These are phyloP conservation scores for Melanargia galathea DNA, from an alignment of 2,888 invertebrate species.

Conservation along the genomic window DNA sequence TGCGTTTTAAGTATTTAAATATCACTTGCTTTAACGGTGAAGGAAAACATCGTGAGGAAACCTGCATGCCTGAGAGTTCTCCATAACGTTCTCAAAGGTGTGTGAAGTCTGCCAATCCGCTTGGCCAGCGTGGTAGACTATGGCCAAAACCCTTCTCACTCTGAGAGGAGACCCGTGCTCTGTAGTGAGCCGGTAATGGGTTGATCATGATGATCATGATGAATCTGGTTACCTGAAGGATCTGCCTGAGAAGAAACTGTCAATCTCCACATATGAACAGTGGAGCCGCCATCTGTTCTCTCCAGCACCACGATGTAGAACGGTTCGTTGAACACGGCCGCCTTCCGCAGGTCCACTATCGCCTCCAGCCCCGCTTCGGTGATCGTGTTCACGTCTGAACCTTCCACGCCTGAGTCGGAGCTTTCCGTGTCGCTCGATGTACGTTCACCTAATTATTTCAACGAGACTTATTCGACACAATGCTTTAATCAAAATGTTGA, in stretches of 20 bases:
- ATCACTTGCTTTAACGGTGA: too few relatives aligned
- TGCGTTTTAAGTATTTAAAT: too few relatives aligned
- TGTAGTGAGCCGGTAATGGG: too few relatives aligned
- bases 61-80: too few relatives aligned
- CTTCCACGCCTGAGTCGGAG: constrained; percentile 62
- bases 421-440: constrained; percentile 59
- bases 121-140: too few relatives aligned
- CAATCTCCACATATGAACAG: constrained; percentile 98
- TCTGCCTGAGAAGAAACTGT: constrained; percentile 91
- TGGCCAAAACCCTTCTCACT: too few relatives aligned
- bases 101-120: too few relatives aligned
- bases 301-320: constrained; percentile 97
- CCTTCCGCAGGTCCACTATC: constrained; percentile 94
- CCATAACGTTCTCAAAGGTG: too few relatives aligned
- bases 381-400: constrained; percentile 62
- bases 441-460: constrained; percentile 59
- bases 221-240: constrained; percentile 59
- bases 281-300: constrained; percentile 90
- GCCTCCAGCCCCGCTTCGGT: constrained; percentile 89
- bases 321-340: constrained; percentile 94
- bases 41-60: too few relatives aligned
- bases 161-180: too few relatives aligned
- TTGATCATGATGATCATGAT: too few relatives aligned
- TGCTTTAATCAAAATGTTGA: too few relatives aligned
- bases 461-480: neutral